phyloP scores from a whole-genome alignment of 2,888 invertebrate genomes.

The Cantharis rustica region DNA sequence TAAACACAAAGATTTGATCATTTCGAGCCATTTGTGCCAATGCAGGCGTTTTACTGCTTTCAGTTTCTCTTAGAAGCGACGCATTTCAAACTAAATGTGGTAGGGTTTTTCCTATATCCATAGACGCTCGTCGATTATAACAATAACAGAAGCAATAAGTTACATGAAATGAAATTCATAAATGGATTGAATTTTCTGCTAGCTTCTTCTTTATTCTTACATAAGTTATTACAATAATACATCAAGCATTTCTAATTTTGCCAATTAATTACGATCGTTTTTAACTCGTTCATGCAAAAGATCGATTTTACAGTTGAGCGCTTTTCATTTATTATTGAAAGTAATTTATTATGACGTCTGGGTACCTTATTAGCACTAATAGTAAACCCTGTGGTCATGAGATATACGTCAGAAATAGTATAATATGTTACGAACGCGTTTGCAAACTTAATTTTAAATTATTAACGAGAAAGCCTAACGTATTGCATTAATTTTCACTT shows the following conservation, averaged over 20 bases:
- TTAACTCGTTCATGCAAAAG: slow-evolving; percentile 35
- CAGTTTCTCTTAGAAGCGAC: slow-evolving; percentile 29
- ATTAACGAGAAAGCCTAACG: background rate
- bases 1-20: slow-evolving; percentile 53
- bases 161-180: slow-evolving; percentile 41
- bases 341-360: slow-evolving; percentile 27
- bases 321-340: slow-evolving; percentile 33
- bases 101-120: slow-evolving; percentile 12
- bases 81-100: slow-evolving; percentile 23
- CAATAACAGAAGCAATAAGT: slow-evolving; percentile 34
- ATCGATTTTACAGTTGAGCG: slow-evolving; percentile 40
- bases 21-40: slow-evolving; percentile 52
- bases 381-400: slow-evolving; percentile 12
- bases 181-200: slow-evolving; percentile 35
- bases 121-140: slow-evolving; percentile 30
- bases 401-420: background rate
- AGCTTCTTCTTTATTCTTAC: slow-evolving; percentile 32
- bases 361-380: slow-evolving; percentile 27
- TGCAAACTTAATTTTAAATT: background rate
- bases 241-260: slow-evolving; percentile 27
- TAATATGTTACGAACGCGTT: background rate
- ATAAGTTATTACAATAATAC: slow-evolving; percentile 30
- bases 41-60: slow-evolving; percentile 46
- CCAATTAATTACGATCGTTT: slow-evolving; percentile 43
- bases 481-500: background rate